A percentile compares a stretch with the other conserved stretches of the same genome.
Evolutionary conservation across 2,113 vertebrate species (phyloP).

Genomic region (Condylura cristata): DNA sequence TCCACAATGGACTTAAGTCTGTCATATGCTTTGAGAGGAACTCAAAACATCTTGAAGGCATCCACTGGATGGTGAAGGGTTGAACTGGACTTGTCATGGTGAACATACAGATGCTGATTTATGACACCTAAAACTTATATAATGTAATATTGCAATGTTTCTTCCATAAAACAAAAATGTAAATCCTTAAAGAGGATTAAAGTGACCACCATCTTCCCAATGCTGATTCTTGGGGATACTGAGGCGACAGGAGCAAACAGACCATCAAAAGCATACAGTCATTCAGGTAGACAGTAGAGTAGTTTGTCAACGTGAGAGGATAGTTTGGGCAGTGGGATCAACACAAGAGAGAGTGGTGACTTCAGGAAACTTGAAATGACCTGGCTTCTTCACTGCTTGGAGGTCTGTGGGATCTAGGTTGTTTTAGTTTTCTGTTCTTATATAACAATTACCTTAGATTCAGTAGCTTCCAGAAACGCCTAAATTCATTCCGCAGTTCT

Average conservation of each 20-base stretch:
- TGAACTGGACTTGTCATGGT: not conserved
- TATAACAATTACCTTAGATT: not conserved
- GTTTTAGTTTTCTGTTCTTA: not conserved
- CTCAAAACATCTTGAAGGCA: not conserved
- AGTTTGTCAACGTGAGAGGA: not conserved
- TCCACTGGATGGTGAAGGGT: not conserved
- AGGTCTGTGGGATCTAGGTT: not conserved
- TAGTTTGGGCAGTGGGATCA: too few species aligned
- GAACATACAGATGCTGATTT: not conserved
- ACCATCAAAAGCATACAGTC: not conserved
- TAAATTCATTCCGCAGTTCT: not conserved
- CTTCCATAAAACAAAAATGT: not conserved
- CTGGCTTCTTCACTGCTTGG: not conserved
- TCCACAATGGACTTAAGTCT: not conserved
- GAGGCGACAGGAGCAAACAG: too few species aligned
- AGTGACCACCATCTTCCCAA: not conserved
- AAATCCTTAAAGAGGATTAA: not conserved
- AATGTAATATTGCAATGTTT: not conserved
- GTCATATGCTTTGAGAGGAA: not conserved
- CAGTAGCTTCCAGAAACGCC: not conserved
- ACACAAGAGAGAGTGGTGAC: not conserved
- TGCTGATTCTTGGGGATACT: not conserved
- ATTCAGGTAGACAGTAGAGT: not conserved
- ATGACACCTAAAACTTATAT: not conserved
- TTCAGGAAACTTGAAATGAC: not conserved